These are phyloP conservation scores for Pelobates cultripes DNA, from an alignment of 2,797 vertebrate species.

Conservation along the genomic window DNA sequence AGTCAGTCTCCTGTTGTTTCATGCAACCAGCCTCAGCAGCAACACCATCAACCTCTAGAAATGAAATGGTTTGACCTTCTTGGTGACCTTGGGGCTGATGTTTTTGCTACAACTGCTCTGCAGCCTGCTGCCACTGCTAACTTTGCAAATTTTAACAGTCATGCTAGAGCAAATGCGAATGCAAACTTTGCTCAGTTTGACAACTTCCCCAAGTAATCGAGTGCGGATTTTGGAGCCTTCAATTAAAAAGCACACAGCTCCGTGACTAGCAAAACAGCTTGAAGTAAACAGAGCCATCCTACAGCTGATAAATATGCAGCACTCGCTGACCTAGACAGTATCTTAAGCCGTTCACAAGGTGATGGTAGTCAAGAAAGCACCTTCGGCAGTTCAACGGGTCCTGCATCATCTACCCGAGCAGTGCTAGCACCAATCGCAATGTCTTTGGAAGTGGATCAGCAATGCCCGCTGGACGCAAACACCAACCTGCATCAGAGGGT, in stretches of 20 bases:
- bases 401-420: too few species aligned
- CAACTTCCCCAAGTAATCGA: slow-evolving; percentile 98
- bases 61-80: slow-evolving; percentile 97
- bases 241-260: slow-evolving; percentile 85
- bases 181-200: slow-evolving; percentile 97
- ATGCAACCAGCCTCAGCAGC: slow-evolving; percentile 83
- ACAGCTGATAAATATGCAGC: slow-evolving; percentile 82
- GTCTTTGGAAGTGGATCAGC: too few species aligned
- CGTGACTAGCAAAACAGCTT: slow-evolving; percentile 80
- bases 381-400: too few species aligned
- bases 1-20: slow-evolving; percentile 92
- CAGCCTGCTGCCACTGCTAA: slow-evolving; percentile 84
- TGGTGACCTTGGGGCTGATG: slow-evolving; percentile 93
- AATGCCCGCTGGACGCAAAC: too few species aligned
- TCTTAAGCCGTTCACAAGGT: slow-evolving; percentile 95
- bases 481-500: too few species aligned
- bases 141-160: slow-evolving; percentile 99
- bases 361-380: slow-evolving; percentile 54
- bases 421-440: too few species aligned
- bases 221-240: slow-evolving; percentile 95
- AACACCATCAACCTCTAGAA: slow-evolving; percentile 70
- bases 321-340: slow-evolving; percentile 93
- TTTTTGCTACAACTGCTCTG: slow-evolving; percentile 82
- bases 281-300: slow-evolving; percentile 80
- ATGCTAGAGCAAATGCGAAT: slow-evolving; percentile 90